A percentile compares a stretch with the other conserved stretches of the same genome.
Evolutionary conservation across 1,140 invertebrate genomes (phyloP).

Genomic region (Scaptodrosophila lebanonensis): DNA sequence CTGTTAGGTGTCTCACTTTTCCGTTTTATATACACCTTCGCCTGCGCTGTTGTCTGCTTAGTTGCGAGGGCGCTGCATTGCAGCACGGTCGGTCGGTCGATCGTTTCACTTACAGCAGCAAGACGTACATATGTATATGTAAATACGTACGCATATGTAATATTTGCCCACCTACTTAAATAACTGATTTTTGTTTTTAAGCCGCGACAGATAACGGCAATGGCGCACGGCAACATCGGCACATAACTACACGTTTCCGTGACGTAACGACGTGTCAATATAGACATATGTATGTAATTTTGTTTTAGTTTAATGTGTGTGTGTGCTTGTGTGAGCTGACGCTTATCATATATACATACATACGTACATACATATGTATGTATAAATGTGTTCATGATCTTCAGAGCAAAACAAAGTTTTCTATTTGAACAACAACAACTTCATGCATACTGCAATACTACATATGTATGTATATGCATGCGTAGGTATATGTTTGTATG

Average conservation of each 20-base stretch:
- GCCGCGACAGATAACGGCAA: no score
- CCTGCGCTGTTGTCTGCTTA: conserved; percentile 30
- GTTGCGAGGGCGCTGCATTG: conserved; percentile 52
- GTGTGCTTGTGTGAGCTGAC: conserved; percentile 4
- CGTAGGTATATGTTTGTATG: no score
- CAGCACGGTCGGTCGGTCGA: conserved; percentile 53
- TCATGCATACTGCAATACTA: conserved; percentile 9
- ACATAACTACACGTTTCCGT: no score
- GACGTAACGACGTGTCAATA: no score
- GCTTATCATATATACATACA: background rate
- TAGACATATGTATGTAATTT: no score
- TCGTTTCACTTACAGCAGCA: conserved; percentile 25
- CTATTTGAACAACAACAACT: conserved; percentile 53
- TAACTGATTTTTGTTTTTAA: no score
- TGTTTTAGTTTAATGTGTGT: conserved; percentile 28
- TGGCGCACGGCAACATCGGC: no score
- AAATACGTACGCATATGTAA: conserved; percentile 18
- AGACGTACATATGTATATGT: conserved; percentile 35
- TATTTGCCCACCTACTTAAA: conserved; percentile 3
- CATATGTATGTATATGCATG: conserved; percentile 5
- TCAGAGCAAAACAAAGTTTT: conserved; percentile 72
- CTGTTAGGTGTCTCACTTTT: conserved; percentile 6
- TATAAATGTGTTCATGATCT: conserved; percentile 73
- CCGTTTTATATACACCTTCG: no score
- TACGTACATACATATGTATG: conserved; percentile 19